A percentile compares a stretch with the other conserved stretches of the same genome.
phyloP scores from a whole-genome alignment of 2,113 vertebrate species.

The Rhodinocichla rosea region DNA sequence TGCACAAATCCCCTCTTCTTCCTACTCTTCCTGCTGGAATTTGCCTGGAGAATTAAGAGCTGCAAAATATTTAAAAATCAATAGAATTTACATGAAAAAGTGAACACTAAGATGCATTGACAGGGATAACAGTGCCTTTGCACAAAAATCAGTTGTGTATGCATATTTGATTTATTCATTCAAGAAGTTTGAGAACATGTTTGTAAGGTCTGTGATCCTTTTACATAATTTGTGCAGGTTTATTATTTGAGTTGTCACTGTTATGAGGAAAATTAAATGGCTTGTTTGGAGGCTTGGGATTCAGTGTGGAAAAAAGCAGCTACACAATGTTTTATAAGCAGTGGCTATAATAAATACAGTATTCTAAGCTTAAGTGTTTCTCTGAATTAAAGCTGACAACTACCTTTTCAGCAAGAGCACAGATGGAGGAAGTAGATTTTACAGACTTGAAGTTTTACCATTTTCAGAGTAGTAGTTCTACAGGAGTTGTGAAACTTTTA shows the following conservation, averaged over 20 bases:
- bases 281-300: constrained; percentile 30
- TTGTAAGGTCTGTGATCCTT: constrained; percentile 11
- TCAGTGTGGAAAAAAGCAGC: neutral
- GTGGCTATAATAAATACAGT: constrained; percentile 10
- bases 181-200: neutral
- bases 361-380: neutral
- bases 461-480: neutral
- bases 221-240: constrained; percentile 20
- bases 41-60: constrained; percentile 18
- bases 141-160: neutral
- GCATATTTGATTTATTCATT: constrained; percentile 37
- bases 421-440: neutral
- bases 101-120: neutral
- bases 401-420: neutral
- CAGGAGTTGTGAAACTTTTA: neutral
- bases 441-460: neutral
- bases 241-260: constrained; percentile 31
- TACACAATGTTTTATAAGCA: neutral
- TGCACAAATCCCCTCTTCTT: neutral
- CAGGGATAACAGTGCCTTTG: neutral
- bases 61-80: constrained; percentile 35
- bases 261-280: constrained; percentile 10
- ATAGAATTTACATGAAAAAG: constrained; percentile 32
- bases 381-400: constrained; percentile 12
- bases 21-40: neutral